These are phyloP conservation scores for Apteryx owenii DNA, from an alignment of 2,113 vertebrate genomes.

Conservation along the genomic window DNA sequence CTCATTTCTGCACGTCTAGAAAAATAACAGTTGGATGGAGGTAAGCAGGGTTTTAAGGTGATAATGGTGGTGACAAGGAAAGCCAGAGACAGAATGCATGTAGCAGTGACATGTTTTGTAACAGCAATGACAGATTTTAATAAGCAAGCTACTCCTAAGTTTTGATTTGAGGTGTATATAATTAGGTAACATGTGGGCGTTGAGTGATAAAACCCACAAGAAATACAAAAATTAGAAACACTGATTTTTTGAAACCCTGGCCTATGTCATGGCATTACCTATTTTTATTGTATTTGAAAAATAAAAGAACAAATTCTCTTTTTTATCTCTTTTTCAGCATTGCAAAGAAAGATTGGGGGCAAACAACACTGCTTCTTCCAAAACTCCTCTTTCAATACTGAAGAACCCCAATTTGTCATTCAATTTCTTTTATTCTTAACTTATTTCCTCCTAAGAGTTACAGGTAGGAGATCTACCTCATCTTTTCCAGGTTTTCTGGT, in stretches of 20 bases:
- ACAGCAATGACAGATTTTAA: slow-evolving; percentile 48
- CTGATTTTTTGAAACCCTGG: not conserved
- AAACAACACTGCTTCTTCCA: not conserved
- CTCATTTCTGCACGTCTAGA: not conserved
- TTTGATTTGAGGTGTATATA: slow-evolving; percentile 58
- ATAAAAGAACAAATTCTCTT: not conserved
- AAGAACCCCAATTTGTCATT: not conserved
- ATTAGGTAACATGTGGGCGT: slow-evolving; percentile 39
- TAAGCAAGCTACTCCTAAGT: slow-evolving; percentile 48
- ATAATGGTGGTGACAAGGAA: not conserved
- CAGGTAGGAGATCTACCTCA: not conserved
- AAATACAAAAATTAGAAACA: slow-evolving; percentile 54
- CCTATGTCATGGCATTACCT: not conserved
- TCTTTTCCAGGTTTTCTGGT: not conserved
- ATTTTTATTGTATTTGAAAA: slow-evolving; percentile 24
- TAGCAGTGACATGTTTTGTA: slow-evolving; percentile 42
- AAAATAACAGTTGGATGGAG: not conserved
- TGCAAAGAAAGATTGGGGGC: not conserved
- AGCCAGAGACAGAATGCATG: not conserved
- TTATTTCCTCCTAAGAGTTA: not conserved
- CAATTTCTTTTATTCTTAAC: not conserved
- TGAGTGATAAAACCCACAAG: slow-evolving; percentile 57
- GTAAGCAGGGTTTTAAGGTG: not conserved
- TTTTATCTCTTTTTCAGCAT: not conserved
- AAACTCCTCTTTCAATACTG: not conserved